A percentile compares a stretch with the other conserved stretches of the same genome.
Conservation (phyloP, 2,888 invertebrate species). For the Prosapia bicincta region DNA sequence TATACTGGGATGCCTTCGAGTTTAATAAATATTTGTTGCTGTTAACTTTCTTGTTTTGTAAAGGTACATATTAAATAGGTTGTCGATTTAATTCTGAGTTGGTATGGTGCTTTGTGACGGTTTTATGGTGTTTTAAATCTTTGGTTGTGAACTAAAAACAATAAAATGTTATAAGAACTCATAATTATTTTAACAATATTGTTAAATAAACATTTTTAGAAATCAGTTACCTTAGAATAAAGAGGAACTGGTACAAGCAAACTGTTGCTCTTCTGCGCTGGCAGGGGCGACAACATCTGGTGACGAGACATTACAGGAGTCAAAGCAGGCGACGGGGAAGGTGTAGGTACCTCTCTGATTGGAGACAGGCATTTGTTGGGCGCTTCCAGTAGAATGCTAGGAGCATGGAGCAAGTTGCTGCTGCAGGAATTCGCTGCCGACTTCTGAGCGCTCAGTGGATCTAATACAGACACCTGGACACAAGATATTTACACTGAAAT, state of each 20-base stretch:
- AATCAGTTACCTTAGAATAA: background rate
- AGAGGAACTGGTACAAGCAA: background rate
- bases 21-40: too few relatives aligned
- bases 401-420: constrained; percentile 65
- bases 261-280: background rate
- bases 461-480: constrained; percentile 63
- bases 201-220: too few relatives aligned
- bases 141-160: too few relatives aligned
- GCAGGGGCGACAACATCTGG: constrained; percentile 33
- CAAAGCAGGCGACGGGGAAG: constrained; percentile 58
- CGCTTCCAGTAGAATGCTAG: constrained; percentile 73
- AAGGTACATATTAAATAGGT: too few relatives aligned
- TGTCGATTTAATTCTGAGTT: too few relatives aligned
- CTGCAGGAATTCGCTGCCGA: constrained; percentile 45
- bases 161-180: too few relatives aligned
- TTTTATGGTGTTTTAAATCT: too few relatives aligned
- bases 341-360: constrained; percentile 67
- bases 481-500: too few relatives aligned
- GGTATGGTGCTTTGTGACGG: too few relatives aligned
- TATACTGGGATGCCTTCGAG: too few relatives aligned
- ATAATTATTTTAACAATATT: too few relatives aligned
- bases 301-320: constrained; percentile 59
- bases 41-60: too few relatives aligned
- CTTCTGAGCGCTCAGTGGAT: constrained; percentile 65
- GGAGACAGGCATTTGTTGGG: constrained; percentile 78